Evolutionary conservation across 53 echinoderm and acorn worm genomes (phyloP).

Genomic region (Henricia sp.): DNA sequence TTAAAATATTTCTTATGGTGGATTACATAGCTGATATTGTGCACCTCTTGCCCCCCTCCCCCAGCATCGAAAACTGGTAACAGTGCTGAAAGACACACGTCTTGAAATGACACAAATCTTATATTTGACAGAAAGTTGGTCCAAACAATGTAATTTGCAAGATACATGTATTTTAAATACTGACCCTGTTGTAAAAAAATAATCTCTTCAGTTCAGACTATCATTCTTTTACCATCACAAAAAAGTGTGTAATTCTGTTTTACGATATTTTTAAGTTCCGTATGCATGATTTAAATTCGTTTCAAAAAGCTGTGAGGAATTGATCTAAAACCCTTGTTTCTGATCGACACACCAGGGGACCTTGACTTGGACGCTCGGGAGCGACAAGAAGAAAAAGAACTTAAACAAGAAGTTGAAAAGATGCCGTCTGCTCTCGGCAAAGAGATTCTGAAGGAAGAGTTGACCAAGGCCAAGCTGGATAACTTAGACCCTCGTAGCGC

Average conservation of each 20-base stretch:
- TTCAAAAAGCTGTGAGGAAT: neutral
- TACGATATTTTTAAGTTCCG: neutral
- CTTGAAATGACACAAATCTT: too few species aligned
- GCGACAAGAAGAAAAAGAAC: conserved; percentile 48
- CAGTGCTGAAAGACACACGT: too few species aligned
- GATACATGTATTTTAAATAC: too few species aligned
- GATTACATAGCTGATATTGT: too few species aligned
- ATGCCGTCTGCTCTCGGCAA: conserved; percentile 86
- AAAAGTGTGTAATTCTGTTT: neutral
- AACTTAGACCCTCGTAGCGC: conserved; percentile 89
- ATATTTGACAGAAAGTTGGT: too few species aligned
- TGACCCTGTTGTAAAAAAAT: too few species aligned
- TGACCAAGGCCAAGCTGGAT: conserved; percentile 78
- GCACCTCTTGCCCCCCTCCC: too few species aligned
- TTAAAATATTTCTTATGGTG: too few species aligned
- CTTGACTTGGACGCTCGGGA: conserved; percentile 72
- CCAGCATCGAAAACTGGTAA: too few species aligned
- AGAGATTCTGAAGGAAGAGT: conserved; percentile 79
- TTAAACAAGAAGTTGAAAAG: conserved; percentile 66
- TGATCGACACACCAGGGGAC: conserved; percentile 37
- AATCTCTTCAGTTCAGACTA: too few species aligned
- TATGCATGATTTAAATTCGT: neutral
- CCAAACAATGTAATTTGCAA: too few species aligned
- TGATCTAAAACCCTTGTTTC: neutral
- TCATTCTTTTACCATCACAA: neutral